These are phyloP conservation scores for Grus americana DNA, from an alignment of 2,113 vertebrate species.

Conservation along the genomic window DNA sequence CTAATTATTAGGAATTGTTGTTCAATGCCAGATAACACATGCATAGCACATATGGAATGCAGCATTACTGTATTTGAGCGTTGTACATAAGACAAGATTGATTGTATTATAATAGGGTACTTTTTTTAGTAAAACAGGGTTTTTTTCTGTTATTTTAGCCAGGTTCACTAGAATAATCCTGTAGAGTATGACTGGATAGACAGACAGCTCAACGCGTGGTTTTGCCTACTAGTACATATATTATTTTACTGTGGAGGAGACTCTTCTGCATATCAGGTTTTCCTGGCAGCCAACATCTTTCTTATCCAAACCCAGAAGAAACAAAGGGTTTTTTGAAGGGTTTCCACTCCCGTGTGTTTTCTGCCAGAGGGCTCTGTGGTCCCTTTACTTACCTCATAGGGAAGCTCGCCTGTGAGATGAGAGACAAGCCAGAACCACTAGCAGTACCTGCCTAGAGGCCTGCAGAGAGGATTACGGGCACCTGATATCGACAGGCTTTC, in stretches of 20 bases:
- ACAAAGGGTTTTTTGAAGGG: not conserved
- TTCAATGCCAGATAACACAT: not conserved
- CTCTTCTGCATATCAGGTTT: not conserved
- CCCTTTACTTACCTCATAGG: not conserved
- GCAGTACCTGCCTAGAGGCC: not conserved
- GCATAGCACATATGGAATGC: not conserved
- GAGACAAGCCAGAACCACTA: not conserved
- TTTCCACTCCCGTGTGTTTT: not conserved
- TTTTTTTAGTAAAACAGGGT: not conserved
- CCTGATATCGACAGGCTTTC: not conserved
- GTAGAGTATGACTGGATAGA: not conserved
- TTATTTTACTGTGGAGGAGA: not conserved
- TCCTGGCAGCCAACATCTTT: not conserved
- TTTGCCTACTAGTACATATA: not conserved
- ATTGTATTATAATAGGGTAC: not conserved
- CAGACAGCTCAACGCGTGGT: not conserved
- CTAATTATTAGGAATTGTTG: not conserved
- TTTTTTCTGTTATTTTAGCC: not conserved
- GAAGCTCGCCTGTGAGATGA: not conserved
- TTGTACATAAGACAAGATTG: not conserved
- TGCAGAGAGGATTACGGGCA: not conserved
- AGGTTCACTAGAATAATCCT: not conserved
- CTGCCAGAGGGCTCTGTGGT: not conserved
- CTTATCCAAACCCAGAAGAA: not conserved
- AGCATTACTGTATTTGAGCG: not conserved